These are phyloP conservation scores for Plotosus lineatus DNA, from an alignment of 2,113 vertebrate genomes.

Conservation along the genomic window DNA sequence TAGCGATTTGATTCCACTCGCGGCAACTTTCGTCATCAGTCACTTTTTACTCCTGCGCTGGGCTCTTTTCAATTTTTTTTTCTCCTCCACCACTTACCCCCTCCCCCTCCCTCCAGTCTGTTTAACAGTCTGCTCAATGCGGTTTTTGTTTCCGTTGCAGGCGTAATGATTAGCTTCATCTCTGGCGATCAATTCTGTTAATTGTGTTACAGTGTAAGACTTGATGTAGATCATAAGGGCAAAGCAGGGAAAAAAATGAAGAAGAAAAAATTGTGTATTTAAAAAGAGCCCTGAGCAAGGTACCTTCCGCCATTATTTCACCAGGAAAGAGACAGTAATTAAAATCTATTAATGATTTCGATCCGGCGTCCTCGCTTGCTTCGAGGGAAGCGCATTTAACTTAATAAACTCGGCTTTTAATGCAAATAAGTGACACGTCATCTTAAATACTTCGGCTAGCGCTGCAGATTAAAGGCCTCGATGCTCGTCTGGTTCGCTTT, in stretches of 20 bases:
- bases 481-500: conserved; percentile 42
- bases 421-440: conserved; percentile 27
- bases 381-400: conserved; percentile 41
- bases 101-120: no score
- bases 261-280: neutral
- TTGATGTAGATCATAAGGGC: conserved; percentile 34
- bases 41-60: conserved; percentile 9
- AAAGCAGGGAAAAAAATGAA: conserved; percentile 14
- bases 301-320: conserved; percentile 42
- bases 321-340: conserved; percentile 52
- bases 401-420: conserved; percentile 34
- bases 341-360: conserved; percentile 51
- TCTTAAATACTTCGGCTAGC: conserved; percentile 21
- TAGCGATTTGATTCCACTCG: conserved; percentile 49
- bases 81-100: no score
- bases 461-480: conserved; percentile 39
- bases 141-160: neutral
- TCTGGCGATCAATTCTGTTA: conserved; percentile 38
- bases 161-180: conserved; percentile 15
- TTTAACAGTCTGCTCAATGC: neutral
- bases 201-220: conserved; percentile 29
- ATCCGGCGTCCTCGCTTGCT: conserved; percentile 41
- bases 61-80: neutral
- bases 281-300: conserved; percentile 43
- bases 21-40: conserved; percentile 38